phyloP scores from a whole-genome alignment of 2,888 invertebrate genomes.

The Melinopterus prodromus region DNA sequence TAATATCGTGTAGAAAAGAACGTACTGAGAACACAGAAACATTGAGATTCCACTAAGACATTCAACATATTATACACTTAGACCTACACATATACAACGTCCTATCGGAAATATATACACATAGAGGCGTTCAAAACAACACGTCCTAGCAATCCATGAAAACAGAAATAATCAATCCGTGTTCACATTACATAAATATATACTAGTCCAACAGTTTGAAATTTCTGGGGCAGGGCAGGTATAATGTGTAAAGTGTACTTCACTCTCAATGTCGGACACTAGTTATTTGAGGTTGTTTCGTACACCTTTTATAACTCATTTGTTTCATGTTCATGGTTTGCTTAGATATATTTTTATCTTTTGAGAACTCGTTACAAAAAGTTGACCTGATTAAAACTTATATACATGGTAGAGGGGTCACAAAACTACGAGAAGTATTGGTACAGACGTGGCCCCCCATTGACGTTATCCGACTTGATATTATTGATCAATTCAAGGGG shows the following conservation, averaged over 20 bases:
- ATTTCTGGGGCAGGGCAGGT: neutral
- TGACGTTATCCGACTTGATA: constrained; percentile 58
- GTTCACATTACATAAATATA: too few relatives aligned
- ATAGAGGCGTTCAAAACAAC: neutral
- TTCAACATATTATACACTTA: neutral
- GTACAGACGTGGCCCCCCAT: constrained; percentile 61
- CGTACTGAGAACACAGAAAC: neutral
- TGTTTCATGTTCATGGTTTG: neutral
- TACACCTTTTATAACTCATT: neutral
- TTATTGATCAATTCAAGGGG: constrained; percentile 57
- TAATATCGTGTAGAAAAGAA: neutral
- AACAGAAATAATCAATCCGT: neutral
- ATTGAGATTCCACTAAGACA: neutral
- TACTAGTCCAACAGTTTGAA: neutral
- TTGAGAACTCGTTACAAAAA: neutral
- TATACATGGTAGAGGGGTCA: constrained; percentile 17
- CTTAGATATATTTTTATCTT: neutral
- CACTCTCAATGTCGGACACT: too few relatives aligned
- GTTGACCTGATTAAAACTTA: neutral
- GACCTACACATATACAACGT: neutral
- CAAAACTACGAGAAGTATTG: constrained; percentile 64
- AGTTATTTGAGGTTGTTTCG: neutral
- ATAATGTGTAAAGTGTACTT: too few relatives aligned
- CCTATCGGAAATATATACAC: neutral
- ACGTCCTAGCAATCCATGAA: neutral